A percentile compares a stretch with the other conserved stretches of the same genome.
Evolutionary conservation across 2,797 vertebrate genomes (phyloP).

Genomic region (Pogoniulus pusillus): DNA sequence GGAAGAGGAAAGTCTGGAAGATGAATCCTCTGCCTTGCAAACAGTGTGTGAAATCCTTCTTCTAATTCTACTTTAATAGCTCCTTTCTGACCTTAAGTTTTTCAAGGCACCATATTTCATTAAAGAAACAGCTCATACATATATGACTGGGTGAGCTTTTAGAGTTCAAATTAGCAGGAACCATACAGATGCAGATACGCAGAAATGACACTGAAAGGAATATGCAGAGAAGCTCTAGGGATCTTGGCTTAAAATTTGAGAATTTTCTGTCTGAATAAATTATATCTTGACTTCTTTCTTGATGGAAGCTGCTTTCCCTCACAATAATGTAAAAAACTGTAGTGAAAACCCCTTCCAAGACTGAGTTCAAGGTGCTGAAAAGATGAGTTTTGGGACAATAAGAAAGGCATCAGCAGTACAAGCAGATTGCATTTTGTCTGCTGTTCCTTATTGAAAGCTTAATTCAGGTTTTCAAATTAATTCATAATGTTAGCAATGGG

Average conservation of each 20-base stretch:
- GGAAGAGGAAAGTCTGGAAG: neutral
- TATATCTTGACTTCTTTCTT: neutral
- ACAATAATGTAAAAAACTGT: neutral
- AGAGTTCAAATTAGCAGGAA: neutral
- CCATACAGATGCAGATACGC: neutral
- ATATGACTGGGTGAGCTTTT: neutral
- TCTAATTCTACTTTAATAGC: conserved; percentile 31
- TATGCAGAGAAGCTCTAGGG: neutral
- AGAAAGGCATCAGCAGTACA: neutral
- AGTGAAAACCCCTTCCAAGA: neutral
- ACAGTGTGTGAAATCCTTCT: neutral
- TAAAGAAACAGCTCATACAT: neutral
- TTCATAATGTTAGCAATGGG: neutral
- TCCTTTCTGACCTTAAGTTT: neutral
- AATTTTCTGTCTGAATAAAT: neutral
- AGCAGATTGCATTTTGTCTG: neutral
- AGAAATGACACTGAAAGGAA: neutral
- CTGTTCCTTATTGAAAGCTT: neutral
- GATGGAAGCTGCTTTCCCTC: conserved; percentile 25
- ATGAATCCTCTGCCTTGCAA: conserved; percentile 7
- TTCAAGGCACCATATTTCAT: neutral
- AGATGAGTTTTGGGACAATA: conserved; percentile 25
- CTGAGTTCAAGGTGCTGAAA: neutral
- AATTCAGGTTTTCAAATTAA: neutral
- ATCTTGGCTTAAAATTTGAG: neutral